Conservation (phyloP, 2,797 vertebrate genomes). For the Chiloscyllium punctatum region DNA sequence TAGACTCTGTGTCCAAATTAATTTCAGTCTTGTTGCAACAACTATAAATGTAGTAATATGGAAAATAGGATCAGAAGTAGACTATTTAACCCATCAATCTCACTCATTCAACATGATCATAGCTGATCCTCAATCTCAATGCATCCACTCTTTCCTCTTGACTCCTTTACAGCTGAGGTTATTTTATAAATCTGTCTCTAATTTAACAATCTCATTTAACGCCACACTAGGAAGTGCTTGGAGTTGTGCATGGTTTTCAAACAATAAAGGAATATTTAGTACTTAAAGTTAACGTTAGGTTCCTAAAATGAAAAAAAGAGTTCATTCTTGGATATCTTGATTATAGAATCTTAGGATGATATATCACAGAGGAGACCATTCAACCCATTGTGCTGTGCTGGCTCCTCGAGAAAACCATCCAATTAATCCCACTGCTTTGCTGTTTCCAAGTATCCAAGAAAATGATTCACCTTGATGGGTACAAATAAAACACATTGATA, state of each 20-base stretch:
- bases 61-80: no score
- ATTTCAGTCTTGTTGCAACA: not conserved
- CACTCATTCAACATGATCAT: no score
- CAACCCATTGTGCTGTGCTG: not conserved
- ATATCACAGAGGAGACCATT: not conserved
- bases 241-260: not conserved
- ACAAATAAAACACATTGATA: not conserved
- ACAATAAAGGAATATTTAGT: not conserved
- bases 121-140: no score
- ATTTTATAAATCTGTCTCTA: not conserved
- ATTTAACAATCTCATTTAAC: not conserved
- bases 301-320: not conserved
- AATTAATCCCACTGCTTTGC: no score
- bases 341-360: not conserved
- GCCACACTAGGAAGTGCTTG: not conserved
- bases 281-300: not conserved
- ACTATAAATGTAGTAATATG: no score
- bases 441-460: no score
- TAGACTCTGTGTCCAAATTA: not conserved
- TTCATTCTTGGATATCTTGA: not conserved
- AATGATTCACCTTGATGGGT: not conserved
- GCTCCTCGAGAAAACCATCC: no score
- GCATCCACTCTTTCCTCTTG: no score
- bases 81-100: no score
- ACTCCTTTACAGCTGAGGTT: not conserved